Conservation (phyloP, 2,797 vertebrate genomes). For the Falco berigora region DNA sequence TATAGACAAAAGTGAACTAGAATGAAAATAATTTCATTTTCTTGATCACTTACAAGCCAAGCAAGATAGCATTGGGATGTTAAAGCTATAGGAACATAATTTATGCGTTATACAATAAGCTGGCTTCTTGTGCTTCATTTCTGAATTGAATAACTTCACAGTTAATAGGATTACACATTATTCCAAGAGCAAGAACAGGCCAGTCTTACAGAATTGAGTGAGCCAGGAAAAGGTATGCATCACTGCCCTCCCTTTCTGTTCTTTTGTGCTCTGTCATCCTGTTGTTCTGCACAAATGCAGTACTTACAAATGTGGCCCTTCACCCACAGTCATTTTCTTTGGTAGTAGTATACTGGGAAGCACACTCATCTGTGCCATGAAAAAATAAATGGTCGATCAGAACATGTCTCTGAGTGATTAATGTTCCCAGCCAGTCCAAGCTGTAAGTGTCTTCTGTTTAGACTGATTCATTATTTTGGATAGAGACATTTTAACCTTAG, state of each 20-base stretch:
- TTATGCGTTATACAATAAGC: neutral
- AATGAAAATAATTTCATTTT: neutral
- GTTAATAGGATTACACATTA: conserved; percentile 54
- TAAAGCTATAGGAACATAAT: neutral
- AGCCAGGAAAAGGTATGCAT: conserved; percentile 22
- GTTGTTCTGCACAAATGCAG: neutral
- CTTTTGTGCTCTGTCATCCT: neutral
- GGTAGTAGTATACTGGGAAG: neutral
- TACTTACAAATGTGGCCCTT: neutral
- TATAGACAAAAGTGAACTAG: neutral
- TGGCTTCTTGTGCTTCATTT: conserved; percentile 7
- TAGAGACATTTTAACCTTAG: neutral
- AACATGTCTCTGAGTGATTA: neutral
- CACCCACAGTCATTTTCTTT: neutral
- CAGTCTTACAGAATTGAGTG: neutral
- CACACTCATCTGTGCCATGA: neutral
- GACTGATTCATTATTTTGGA: neutral
- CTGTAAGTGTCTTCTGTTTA: neutral
- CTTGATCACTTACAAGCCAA: neutral
- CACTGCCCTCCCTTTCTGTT: neutral
- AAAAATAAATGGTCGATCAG: neutral
- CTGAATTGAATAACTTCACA: conserved; percentile 12
- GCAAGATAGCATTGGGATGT: neutral
- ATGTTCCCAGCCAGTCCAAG: neutral
- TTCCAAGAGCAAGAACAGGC: conserved; percentile 15